phyloP scores from a whole-genome alignment of 2,797 vertebrate genomes.

The Schizothorax lantsangensis region DNA sequence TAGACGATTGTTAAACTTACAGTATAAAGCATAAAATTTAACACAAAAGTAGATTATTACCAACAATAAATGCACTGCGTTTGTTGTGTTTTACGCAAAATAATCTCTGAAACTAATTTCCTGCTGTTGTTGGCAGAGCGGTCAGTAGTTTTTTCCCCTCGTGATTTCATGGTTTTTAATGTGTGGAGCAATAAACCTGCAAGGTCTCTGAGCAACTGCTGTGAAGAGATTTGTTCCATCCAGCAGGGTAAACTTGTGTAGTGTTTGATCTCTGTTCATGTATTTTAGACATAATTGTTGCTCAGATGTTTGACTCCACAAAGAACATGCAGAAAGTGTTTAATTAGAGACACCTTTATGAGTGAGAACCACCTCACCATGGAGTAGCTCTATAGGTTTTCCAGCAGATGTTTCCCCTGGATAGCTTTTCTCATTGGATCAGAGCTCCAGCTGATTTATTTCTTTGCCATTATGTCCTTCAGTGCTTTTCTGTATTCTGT shows the following conservation, averaged over 20 bases:
- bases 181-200: not conserved
- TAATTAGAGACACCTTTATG: slow-evolving; percentile 61
- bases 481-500: slow-evolving; percentile 15
- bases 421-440: slow-evolving; percentile 58
- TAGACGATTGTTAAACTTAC: not conserved
- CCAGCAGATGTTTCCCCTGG: slow-evolving; percentile 63
- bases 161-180: slow-evolving; percentile 7
- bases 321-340: slow-evolving; percentile 53
- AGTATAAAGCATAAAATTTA: not conserved
- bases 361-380: slow-evolving; percentile 45
- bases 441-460: slow-evolving; percentile 27
- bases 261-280: slow-evolving; percentile 59
- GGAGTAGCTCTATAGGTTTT: slow-evolving; percentile 47
- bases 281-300: slow-evolving; percentile 61
- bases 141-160: not conserved
- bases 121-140: not conserved
- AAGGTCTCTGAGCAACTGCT: not conserved
- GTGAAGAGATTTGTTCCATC: not conserved
- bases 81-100: not conserved
- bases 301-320: slow-evolving; percentile 52
- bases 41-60: slow-evolving; percentile 1
- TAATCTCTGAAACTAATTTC: slow-evolving; percentile 3
- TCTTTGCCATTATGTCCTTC: slow-evolving; percentile 12
- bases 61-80: not conserved
- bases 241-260: slow-evolving; percentile 31